Conservation (phyloP, 2,888 invertebrate genomes). For the Ornithoptera alexandrae region DNA sequence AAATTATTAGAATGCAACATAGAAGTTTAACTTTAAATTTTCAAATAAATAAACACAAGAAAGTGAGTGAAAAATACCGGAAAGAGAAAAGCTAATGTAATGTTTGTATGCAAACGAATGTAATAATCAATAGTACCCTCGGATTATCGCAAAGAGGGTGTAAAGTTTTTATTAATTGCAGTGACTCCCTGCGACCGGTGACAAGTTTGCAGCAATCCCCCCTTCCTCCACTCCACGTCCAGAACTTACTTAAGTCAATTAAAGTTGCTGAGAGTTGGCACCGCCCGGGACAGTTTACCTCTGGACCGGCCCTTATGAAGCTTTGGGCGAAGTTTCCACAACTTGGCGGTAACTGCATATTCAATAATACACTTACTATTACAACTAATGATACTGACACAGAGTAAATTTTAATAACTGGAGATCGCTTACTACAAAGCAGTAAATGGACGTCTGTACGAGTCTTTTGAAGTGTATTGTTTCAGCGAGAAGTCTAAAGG, state of each 20-base stretch:
- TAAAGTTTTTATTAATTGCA: slow-evolving; percentile 2
- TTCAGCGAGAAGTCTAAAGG: too few relatives aligned
- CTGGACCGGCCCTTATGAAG: neutral
- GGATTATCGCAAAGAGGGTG: neutral
- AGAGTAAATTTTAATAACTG: too few relatives aligned
- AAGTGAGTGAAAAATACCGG: too few relatives aligned
- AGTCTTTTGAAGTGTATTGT: too few relatives aligned
- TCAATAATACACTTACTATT: neutral
- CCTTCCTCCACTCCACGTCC: neutral
- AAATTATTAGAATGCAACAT: too few relatives aligned
- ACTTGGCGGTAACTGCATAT: neutral
- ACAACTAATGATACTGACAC: too few relatives aligned
- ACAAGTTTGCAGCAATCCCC: neutral
- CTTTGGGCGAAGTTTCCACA: neutral
- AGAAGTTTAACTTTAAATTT: too few relatives aligned
- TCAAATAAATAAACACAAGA: too few relatives aligned
- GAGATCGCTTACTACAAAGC: too few relatives aligned
- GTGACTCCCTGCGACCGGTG: neutral
- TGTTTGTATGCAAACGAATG: too few relatives aligned
- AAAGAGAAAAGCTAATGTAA: too few relatives aligned
- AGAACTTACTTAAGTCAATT: slow-evolving; percentile 10
- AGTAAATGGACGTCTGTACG: too few relatives aligned
- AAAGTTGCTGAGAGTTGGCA: slow-evolving; percentile 3
- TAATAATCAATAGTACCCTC: neutral
- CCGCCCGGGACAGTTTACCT: slow-evolving; percentile 4